A percentile compares a stretch with the other conserved stretches of the same genome.
These are phyloP conservation scores for Dynastes tityus DNA, from an alignment of 2,888 invertebrate species.

Conservation along the genomic window DNA sequence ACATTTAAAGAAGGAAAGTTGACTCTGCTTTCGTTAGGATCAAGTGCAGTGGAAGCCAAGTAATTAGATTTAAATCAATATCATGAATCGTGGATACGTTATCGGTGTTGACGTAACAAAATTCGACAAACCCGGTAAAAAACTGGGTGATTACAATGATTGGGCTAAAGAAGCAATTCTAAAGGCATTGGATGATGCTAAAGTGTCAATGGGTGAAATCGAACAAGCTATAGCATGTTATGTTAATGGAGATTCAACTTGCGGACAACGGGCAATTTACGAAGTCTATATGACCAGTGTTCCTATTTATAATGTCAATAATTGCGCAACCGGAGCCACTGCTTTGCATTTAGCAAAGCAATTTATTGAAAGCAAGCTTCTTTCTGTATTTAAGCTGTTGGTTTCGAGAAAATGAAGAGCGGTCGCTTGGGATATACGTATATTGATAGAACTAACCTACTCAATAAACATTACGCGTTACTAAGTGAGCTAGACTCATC, in stretches of 20 bases:
- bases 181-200: slow-evolving; percentile 90
- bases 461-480: slow-evolving; percentile 89
- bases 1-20: no score
- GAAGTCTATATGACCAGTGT: slow-evolving; percentile 97
- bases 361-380: slow-evolving; percentile 85
- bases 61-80: slow-evolving; percentile 26
- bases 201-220: slow-evolving; percentile 81
- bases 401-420: slow-evolving; percentile 98
- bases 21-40: no score
- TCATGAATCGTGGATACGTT: slow-evolving; percentile 81
- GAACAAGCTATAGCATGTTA: slow-evolving; percentile 94
- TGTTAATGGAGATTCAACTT: slow-evolving; percentile 94
- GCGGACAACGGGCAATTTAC: slow-evolving; percentile 95
- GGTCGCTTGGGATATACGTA: slow-evolving; percentile 80
- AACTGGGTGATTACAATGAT: slow-evolving; percentile 90
- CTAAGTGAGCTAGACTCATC: slow-evolving; percentile 90
- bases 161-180: slow-evolving; percentile 95
- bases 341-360: slow-evolving; percentile 94
- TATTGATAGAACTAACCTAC: slow-evolving; percentile 88
- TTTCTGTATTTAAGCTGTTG: slow-evolving; percentile 89
- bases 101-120: slow-evolving; percentile 99
- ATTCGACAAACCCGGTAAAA: slow-evolving; percentile 93
- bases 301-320: slow-evolving; percentile 98
- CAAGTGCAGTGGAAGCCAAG: no score
- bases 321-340: slow-evolving; percentile 97